These are phyloP conservation scores for Sphaerophoria rueppellii DNA, from an alignment of 2,888 invertebrate genomes.

Conservation along the genomic window DNA sequence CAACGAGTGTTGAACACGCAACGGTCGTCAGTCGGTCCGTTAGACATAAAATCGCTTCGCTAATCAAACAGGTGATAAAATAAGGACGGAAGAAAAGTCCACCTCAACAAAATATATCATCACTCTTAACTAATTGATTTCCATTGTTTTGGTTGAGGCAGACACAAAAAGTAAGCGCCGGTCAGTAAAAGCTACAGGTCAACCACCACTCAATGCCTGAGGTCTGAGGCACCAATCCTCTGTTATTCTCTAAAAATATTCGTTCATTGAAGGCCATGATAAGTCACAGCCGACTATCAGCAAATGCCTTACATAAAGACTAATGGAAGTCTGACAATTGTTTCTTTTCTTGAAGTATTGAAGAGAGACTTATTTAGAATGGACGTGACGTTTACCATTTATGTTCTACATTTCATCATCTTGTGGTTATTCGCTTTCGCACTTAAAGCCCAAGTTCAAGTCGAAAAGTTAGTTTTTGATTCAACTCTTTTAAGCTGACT, in stretches of 20 bases:
- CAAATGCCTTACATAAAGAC: constrained; percentile 66
- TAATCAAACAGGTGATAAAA: constrained; percentile 57
- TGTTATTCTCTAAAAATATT: too few relatives aligned
- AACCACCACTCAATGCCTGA: background rate
- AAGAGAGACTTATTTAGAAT: background rate
- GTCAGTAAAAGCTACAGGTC: background rate
- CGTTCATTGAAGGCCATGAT: constrained; percentile 58
- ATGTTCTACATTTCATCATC: constrained; percentile 2
- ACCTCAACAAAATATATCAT: constrained; percentile 51
- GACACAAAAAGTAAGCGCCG: constrained; percentile 54
- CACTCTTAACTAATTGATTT: constrained; percentile 72
- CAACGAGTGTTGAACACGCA: constrained; percentile 27
- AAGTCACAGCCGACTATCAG: constrained; percentile 62
- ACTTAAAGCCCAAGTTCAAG: too few relatives aligned
- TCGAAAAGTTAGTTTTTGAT: constrained; percentile 67
- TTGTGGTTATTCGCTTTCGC: too few relatives aligned
- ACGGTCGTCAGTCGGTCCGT: background rate
- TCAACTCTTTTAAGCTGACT: constrained; percentile 67
- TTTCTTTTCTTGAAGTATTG: constrained; percentile 48
- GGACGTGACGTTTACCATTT: too few relatives aligned
- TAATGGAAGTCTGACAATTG: constrained; percentile 67
- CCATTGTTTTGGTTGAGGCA: constrained; percentile 62
- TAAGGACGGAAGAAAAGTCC: constrained; percentile 48
- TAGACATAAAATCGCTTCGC: too few relatives aligned
- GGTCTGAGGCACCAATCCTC: constrained; percentile 26